Percentiles rank a stretch among this genome's conserved stretches.
phyloP scores from a whole-genome alignment of 2,888 invertebrate species.

The Synergus umbraculus region DNA sequence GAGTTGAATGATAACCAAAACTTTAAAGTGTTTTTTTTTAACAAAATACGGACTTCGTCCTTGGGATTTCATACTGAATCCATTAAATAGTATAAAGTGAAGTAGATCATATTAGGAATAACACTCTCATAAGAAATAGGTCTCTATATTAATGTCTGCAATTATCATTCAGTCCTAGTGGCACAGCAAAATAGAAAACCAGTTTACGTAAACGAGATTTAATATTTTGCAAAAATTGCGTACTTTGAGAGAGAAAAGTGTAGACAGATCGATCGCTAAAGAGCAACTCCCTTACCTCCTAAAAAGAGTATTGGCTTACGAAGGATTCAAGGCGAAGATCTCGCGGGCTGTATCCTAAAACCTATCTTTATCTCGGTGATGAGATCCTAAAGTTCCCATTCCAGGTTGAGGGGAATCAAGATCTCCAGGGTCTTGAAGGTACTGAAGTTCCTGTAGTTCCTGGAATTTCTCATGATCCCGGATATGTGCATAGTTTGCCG shows the following conservation, averaged over 20 bases:
- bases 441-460: slow-evolving; percentile 93
- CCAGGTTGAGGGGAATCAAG: slow-evolving; percentile 78
- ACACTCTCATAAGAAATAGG: background rate
- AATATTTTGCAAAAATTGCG: slow-evolving; percentile 3
- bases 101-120: background rate
- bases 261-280: slow-evolving; percentile 49
- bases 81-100: too few relatives aligned
- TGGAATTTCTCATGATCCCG: slow-evolving; percentile 96
- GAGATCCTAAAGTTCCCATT: slow-evolving; percentile 77
- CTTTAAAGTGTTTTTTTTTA: background rate
- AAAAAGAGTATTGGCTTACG: slow-evolving; percentile 58
- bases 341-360: slow-evolving; percentile 91
- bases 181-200: slow-evolving; percentile 10
- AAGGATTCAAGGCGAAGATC: slow-evolving; percentile 78
- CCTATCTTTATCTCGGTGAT: slow-evolving; percentile 87
- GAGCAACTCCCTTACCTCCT: slow-evolving; percentile 44
- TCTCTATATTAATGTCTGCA: background rate
- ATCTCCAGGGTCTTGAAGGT: slow-evolving; percentile 86
- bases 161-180: slow-evolving; percentile 12
- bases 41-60: background rate
- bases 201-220: background rate
- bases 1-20: background rate
- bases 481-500: slow-evolving; percentile 97
- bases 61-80: background rate
- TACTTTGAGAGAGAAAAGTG: slow-evolving; percentile 1